These are phyloP conservation scores for Hydriomena furcata DNA, from an alignment of 2,888 invertebrate species.

Conservation along the genomic window DNA sequence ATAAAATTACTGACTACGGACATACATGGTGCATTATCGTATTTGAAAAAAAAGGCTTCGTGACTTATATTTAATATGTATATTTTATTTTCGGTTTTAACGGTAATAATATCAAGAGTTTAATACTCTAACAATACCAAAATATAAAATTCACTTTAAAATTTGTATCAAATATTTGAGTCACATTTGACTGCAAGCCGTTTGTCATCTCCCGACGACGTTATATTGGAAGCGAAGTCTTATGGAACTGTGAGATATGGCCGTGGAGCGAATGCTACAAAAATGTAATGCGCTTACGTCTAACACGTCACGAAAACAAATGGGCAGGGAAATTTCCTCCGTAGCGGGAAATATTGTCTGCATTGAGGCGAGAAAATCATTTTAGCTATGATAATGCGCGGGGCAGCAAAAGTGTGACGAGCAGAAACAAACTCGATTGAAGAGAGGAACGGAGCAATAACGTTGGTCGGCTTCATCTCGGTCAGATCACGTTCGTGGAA, in stretches of 20 bases:
- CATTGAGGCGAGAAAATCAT: slow-evolving; percentile 54
- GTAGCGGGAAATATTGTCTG: slow-evolving; percentile 45
- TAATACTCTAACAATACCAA: slow-evolving; percentile 20
- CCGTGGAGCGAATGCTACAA: slow-evolving; percentile 58
- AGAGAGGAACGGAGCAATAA: slow-evolving; percentile 69
- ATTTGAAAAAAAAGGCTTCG: no score
- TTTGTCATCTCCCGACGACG: slow-evolving; percentile 60
- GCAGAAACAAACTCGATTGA: slow-evolving; percentile 69
- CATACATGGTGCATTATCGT: no score
- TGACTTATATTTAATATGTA: no score
- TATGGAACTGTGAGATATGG: slow-evolving; percentile 62
- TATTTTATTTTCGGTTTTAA: no score
- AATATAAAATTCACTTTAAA: slow-evolving; percentile 32
- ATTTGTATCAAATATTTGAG: slow-evolving; percentile 50
- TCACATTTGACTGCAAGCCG: slow-evolving; percentile 55
- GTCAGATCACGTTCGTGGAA: slow-evolving; percentile 78
- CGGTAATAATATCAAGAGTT: not conserved
- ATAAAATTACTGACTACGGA: no score
- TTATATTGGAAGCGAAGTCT: slow-evolving; percentile 65
- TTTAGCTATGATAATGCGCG: slow-evolving; percentile 59
- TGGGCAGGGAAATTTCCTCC: slow-evolving; percentile 53
- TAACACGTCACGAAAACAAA: slow-evolving; percentile 63
- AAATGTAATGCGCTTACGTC: slow-evolving; percentile 65
- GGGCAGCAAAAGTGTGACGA: slow-evolving; percentile 62
- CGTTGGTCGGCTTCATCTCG: slow-evolving; percentile 73